Percentiles rank a stretch among this genome's conserved stretches.
phyloP scores from a whole-genome alignment of 2,113 vertebrate species.

The Trichomycterus rosablanca region DNA sequence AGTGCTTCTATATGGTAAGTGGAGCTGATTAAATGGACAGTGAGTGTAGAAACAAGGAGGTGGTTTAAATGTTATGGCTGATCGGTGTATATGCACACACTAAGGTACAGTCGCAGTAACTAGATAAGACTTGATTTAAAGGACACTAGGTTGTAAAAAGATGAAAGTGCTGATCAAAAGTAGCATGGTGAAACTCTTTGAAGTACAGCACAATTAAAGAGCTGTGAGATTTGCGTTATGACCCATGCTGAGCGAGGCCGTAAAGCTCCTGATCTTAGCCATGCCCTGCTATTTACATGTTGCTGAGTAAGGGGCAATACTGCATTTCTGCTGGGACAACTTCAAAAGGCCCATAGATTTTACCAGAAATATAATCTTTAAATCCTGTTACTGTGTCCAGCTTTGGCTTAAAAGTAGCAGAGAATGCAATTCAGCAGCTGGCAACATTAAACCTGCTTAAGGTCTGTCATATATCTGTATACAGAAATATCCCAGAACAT shows the following conservation, averaged over 20 bases:
- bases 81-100: background rate
- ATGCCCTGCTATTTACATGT: constrained; percentile 38
- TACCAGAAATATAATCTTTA: constrained; percentile 40
- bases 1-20: too few relatives aligned
- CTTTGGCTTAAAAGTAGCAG: constrained; percentile 33
- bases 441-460: constrained; percentile 33
- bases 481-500: background rate
- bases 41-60: too few relatives aligned
- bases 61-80: too few relatives aligned
- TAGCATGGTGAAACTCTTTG: constrained; percentile 12
- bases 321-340: constrained; percentile 34
- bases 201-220: constrained; percentile 9
- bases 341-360: constrained; percentile 41
- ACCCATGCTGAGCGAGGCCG: constrained; percentile 27
- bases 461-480: background rate
- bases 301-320: constrained; percentile 39
- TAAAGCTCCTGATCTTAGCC: constrained; percentile 16
- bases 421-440: background rate
- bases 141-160: constrained; percentile 4
- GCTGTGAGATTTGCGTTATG: constrained; percentile 4
- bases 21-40: too few relatives aligned
- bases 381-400: constrained; percentile 36
- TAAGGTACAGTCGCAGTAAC: constrained; percentile 13
- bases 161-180: constrained; percentile 25
- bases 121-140: constrained; percentile 18